Evolutionary conservation across 2,113 vertebrate genomes (phyloP).

Genomic region (Hippopotamus amphibius): DNA sequence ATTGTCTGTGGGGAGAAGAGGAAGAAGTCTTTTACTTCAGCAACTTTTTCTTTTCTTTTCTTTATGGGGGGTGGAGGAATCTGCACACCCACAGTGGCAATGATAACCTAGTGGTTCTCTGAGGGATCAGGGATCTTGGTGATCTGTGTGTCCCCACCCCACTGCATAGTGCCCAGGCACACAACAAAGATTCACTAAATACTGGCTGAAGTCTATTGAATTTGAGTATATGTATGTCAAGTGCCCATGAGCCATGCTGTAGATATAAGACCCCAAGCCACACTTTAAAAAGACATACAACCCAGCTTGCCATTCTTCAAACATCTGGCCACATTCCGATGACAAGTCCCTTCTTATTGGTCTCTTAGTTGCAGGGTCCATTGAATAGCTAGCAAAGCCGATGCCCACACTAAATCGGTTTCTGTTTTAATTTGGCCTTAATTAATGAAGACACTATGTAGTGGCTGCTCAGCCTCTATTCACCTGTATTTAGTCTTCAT

Average conservation of each 20-base stretch:
- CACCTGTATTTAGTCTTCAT: neutral
- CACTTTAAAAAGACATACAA: neutral
- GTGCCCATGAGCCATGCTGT: neutral
- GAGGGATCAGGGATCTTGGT: too few species aligned
- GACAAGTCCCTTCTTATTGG: neutral
- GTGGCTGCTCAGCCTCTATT: neutral
- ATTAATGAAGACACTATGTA: neutral
- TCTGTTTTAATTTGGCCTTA: neutral
- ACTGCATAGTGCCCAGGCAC: neutral
- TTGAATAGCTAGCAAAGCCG: neutral
- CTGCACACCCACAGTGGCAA: neutral
- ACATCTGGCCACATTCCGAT: neutral
- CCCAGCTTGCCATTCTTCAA: neutral
- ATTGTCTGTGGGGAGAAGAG: too few species aligned
- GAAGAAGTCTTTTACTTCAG: neutral
- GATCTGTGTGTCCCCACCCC: neutral
- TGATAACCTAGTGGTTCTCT: neutral
- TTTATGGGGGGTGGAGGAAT: accelerated
- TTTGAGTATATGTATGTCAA: too few species aligned
- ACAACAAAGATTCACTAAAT: neutral
- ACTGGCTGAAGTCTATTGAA: neutral
- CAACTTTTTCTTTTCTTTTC: neutral
- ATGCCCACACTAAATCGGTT: neutral
- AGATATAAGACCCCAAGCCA: neutral
- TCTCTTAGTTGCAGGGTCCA: neutral